Evolutionary conservation across 2,797 vertebrate species (phyloP).

Genomic region (Margarornis squamiger): DNA sequence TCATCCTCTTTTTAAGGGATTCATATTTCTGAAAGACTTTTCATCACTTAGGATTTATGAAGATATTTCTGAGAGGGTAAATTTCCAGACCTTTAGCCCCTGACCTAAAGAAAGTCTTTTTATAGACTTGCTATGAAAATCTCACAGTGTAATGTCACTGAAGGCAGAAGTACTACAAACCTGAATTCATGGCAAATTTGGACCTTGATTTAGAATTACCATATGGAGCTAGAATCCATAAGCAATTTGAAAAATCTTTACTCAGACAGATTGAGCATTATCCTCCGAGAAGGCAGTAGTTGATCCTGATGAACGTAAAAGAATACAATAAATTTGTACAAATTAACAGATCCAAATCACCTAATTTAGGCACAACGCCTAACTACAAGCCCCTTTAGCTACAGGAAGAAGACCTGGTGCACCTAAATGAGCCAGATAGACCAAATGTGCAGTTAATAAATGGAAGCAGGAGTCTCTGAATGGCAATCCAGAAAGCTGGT

Average conservation of each 20-base stretch:
- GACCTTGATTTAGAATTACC: neutral
- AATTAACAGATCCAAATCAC: neutral
- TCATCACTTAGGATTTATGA: neutral
- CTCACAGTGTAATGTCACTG: neutral
- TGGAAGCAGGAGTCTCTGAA: neutral
- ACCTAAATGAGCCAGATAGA: neutral
- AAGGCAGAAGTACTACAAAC: neutral
- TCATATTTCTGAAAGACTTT: constrained; percentile 24
- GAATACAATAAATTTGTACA: neutral
- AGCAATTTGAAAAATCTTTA: neutral
- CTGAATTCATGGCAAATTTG: neutral
- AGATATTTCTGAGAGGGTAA: neutral
- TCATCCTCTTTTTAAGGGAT: neutral
- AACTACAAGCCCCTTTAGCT: neutral
- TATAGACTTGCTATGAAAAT: neutral
- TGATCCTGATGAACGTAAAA: neutral
- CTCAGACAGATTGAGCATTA: neutral
- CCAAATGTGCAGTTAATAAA: neutral
- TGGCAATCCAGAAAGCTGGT: neutral
- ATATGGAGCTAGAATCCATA: neutral
- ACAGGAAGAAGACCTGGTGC: neutral
- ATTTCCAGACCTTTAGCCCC: constrained; percentile 5
- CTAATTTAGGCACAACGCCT: neutral
- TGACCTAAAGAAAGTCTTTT: neutral
- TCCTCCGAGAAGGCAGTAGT: neutral